These are phyloP conservation scores for Falco punctatus DNA, from an alignment of 2,113 vertebrate species.

Conservation along the genomic window DNA sequence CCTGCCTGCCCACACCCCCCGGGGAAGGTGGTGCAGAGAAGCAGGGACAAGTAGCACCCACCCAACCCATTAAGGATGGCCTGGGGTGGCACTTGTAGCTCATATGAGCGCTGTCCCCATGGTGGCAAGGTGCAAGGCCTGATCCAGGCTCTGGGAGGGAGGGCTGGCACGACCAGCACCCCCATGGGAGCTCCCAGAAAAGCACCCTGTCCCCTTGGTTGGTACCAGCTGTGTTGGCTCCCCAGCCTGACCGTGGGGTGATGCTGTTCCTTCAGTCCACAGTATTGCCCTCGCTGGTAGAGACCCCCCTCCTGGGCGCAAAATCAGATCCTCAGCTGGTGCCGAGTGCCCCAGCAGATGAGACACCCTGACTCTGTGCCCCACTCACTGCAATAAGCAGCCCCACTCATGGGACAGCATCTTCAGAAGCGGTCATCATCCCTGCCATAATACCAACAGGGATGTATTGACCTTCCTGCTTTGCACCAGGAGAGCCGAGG, in stretches of 20 bases:
- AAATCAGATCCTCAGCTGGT: background rate
- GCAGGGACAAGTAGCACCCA: background rate
- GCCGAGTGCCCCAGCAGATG: fast-evolving
- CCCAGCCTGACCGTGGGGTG: fast-evolving
- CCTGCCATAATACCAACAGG: fast-evolving
- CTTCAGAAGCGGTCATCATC: background rate
- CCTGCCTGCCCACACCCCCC: background rate
- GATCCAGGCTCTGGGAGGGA: background rate
- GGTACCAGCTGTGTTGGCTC: fast-evolving
- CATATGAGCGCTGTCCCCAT: fast-evolving
- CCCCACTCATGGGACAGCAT: fast-evolving
- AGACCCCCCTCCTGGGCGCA: background rate
- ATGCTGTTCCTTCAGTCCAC: background rate
- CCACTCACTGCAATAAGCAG: fast-evolving
- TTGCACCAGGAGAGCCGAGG: background rate
- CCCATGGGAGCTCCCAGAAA: background rate
- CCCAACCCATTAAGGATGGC: background rate
- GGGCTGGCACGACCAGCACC: background rate
- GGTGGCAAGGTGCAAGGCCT: fast-evolving
- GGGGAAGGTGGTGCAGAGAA: background rate
- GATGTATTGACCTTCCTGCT: background rate
- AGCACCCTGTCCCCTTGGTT: background rate
- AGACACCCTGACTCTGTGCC: background rate
- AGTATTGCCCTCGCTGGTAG: fast-evolving
- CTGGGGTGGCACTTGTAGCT: background rate